Conservation (phyloP, 2,113 vertebrate species). For the Mus spicilegus region DNA sequence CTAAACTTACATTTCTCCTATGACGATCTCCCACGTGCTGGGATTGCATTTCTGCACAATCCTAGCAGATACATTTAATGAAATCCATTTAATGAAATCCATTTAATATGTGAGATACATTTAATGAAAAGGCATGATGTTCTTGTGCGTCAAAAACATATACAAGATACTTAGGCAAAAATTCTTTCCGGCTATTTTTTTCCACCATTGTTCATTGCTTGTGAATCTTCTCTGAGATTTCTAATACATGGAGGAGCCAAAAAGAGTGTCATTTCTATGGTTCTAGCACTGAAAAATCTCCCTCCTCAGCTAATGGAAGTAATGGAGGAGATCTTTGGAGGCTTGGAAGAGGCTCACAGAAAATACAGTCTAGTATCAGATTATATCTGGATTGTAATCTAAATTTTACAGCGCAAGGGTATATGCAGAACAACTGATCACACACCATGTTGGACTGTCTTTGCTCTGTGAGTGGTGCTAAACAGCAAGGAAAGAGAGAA, state of each 20-base stretch:
- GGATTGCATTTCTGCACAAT: background rate
- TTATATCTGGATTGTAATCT: slow-evolving; percentile 24
- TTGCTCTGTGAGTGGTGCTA: slow-evolving; percentile 14
- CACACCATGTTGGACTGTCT: background rate
- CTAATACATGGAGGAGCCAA: background rate
- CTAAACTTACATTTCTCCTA: background rate
- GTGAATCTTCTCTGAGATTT: background rate
- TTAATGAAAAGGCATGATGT: slow-evolving; percentile 31
- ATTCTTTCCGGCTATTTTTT: background rate
- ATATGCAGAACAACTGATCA: slow-evolving; percentile 19
- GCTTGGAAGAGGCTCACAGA: slow-evolving; percentile 45
- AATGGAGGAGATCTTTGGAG: background rate
- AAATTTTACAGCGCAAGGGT: slow-evolving; percentile 1
- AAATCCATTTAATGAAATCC: background rate
- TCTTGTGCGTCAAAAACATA: background rate
- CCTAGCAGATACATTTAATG: slow-evolving; percentile 3
- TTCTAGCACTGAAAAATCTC: slow-evolving; percentile 2
- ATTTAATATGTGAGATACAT: background rate
- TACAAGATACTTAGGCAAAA: background rate
- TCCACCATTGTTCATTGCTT: background rate
- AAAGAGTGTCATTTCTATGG: background rate
- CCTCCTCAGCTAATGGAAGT: background rate
- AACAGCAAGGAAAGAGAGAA: background rate
- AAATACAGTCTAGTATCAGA: slow-evolving; percentile 32
- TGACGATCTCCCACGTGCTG: background rate